Base-by-base conservation (phyloP, 2,797 vertebrate genomes). In the Sebastes paucispinis region DNA sequence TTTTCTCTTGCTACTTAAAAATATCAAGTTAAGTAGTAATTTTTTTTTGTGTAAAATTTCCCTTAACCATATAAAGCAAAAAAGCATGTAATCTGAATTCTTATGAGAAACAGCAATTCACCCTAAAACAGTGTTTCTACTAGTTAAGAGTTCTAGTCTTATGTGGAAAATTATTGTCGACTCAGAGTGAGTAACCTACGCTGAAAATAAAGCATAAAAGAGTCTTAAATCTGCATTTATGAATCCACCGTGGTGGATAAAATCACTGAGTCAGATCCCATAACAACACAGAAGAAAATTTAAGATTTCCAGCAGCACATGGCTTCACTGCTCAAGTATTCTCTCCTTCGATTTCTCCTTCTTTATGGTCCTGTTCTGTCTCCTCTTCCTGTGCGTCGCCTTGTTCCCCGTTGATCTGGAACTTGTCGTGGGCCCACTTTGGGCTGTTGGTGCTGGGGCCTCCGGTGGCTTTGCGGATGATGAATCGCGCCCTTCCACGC, bases 381-480 rank as follows among this genome's bases (percentile, higher is more conserved):
- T 96, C 96, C 1, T 96, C 95, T 0, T 96, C 96, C 65, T 96
- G 95, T 1, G 95, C 92, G 39, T 87, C 91, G 11, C 88, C 75
- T 75, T 97, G 96, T 75, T 97, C 95, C 81, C 97, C 96, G 60
- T 97, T 97, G 58, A 95, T 94, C 34, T 97, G 97, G 93, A 98
- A 97, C 86, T 97, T 98, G 93, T 98, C 96, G 0, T 97, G 96
- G 63, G 96, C 95, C 98, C 98, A 99, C 74, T 96, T 97, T 87
- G 97, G 95, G 89, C 96, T 96, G 71, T 89, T 95, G 86, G 74
- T 82, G 87, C 63, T 86, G 68, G 83, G 75, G 32, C 25, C 83
- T 4, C 62, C 69, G 3, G 84, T 82, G 5, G 97, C 96, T 82
- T 98, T 98, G 39, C 98, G 96, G 89, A 98, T 96, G 91, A 99